Base-by-base conservation (phyloP, 2,113 vertebrate species). In the Saiga tatarica region DNA sequence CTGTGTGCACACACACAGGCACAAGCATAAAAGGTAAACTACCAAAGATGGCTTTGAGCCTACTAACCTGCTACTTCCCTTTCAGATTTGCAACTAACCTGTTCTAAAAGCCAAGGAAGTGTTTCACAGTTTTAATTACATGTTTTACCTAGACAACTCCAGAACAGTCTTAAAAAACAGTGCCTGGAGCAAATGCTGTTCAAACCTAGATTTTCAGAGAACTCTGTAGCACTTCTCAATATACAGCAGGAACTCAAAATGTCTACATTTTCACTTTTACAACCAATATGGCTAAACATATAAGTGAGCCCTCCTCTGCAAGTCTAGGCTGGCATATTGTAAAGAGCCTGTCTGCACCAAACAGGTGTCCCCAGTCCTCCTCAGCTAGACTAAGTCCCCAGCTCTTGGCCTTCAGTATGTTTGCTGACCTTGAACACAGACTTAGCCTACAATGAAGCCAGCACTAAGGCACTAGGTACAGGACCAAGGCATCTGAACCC, bases 51-150 rank as follows among this genome's bases (percentile, higher is more conserved):
- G 60, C 76, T 93, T 59, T 87, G 87, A 82, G 67, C n/a, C 36
- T 59, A 42, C n/a, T 60, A 86, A 94, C 86, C 59, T 71, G 7
- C 8, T 87, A 91, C 47, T 30, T 62, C 86, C 91, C 82, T 89
- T 97, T 74, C 33, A 85, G 55, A 90, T 52, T 83, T 94, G 64
- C 39, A 91, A 93, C 88, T 74, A 97, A 74, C 28, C 47, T 96
- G 30, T 64, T 95, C 74, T 78, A 88, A 28, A 91, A 88, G 36
- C 60, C 7, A 94, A 83, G 57, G 30, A 78, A 87, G 10, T 95
- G 83, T 87, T 62, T 89, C 83, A 64, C 45, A 94, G 89, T 57
- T 87, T 64, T 55, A 64, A 92, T 59, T 53, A 57, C 52, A 84
- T 21, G 85, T 55, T 94, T 62, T 84, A 89, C 89, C 50, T 78